Percentiles rank a stretch among this genome's conserved stretches.
phyloP scores from a whole-genome alignment of 2,113 vertebrate genomes.

The Oenanthe oenanthe region DNA sequence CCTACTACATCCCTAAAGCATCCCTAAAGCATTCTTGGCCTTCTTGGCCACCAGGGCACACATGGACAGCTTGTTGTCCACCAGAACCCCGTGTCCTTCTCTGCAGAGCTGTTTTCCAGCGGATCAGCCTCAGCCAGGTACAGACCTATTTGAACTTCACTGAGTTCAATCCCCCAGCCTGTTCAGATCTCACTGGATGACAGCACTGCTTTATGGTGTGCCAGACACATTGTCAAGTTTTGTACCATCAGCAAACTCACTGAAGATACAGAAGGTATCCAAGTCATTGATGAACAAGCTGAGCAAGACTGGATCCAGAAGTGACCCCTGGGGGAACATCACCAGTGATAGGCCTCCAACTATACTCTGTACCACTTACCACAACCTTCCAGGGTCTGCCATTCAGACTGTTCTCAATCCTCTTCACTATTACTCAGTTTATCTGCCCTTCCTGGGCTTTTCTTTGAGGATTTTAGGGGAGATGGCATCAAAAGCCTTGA shows the following conservation, averaged over 20 bases:
- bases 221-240: neutral
- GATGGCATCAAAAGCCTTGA: rapidly evolving
- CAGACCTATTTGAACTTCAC: neutral
- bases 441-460: neutral
- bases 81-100: neutral
- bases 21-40: too few species aligned
- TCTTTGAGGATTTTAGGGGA: neutral
- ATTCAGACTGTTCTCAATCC: neutral
- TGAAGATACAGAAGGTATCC: neutral
- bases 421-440: too few species aligned
- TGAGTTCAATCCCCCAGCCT: neutral
- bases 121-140: neutral
- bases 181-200: neutral
- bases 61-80: neutral
- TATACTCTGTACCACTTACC: too few species aligned
- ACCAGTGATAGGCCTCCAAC: neutral
- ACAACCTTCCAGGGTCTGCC: neutral
- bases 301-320: too few species aligned
- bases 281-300: neutral
- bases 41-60: neutral
- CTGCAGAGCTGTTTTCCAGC: neutral
- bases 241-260: rapidly evolving
- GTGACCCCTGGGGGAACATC: neutral
- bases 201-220: neutral
- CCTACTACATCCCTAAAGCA: neutral